Percentiles rank a stretch among this genome's conserved stretches.
phyloP scores from a whole-genome alignment of 1,140 invertebrate genomes.

The Triops longicaudatus region DNA sequence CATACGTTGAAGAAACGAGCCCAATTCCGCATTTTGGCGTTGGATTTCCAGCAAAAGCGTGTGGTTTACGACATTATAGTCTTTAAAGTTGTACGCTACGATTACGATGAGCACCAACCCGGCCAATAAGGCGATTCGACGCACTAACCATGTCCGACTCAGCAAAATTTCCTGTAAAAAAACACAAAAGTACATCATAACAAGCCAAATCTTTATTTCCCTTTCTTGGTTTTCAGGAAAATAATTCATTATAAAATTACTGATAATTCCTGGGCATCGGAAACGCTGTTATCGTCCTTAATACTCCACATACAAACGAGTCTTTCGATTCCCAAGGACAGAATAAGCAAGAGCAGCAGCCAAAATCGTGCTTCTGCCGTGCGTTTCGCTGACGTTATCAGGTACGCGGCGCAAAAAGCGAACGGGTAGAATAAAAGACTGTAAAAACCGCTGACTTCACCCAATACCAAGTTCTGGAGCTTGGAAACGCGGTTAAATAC shows the following conservation, averaged over 20 bases:
- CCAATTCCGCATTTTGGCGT: constrained; percentile 24
- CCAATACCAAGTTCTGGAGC: constrained; percentile 45
- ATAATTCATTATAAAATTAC: constrained; percentile 2
- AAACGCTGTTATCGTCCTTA: constrained; percentile 20
- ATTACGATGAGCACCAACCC: constrained; percentile 34
- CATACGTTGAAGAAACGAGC: constrained; percentile 18
- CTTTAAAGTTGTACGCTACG: constrained; percentile 36
- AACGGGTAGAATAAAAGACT: constrained; percentile 48
- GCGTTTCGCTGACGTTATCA: constrained; percentile 46
- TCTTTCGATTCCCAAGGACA: constrained; percentile 39
- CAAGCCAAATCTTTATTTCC: not conserved
- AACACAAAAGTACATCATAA: constrained; percentile 20
- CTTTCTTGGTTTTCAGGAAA: constrained; percentile 20
- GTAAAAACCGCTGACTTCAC: constrained; percentile 51
- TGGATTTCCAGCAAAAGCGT: constrained; percentile 37
- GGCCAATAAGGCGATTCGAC: constrained; percentile 34
- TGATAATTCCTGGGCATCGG: constrained; percentile 23
- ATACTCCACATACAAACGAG: constrained; percentile 30
- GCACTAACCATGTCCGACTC: constrained; percentile 35
- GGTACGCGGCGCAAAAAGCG: constrained; percentile 43
- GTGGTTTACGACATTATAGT: constrained; percentile 39
- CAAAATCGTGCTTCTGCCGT: constrained; percentile 45
- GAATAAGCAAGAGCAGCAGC: constrained; percentile 45
- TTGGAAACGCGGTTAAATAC: constrained; percentile 48
- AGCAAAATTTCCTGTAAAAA: constrained; percentile 36